Percentiles rank a stretch among this genome's conserved stretches.
phyloP scores from a whole-genome alignment of 2,888 invertebrate genomes.

The Antheraea assamensis region DNA sequence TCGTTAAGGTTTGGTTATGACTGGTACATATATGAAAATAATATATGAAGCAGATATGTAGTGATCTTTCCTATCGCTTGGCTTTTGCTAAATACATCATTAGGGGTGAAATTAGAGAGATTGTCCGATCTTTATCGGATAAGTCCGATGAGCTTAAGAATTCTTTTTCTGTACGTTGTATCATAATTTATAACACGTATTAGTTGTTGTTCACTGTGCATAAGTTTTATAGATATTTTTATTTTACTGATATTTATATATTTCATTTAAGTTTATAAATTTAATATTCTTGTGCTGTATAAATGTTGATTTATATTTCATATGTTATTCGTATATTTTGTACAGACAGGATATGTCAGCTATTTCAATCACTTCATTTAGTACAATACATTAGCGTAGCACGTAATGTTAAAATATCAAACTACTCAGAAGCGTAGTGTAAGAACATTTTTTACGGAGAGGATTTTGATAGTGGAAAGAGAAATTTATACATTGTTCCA shows the following conservation, averaged over 20 bases:
- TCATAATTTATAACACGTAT: background rate
- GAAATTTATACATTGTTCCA: constrained; percentile 40
- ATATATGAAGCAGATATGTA: no score
- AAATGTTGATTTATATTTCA: background rate
- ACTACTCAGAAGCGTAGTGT: constrained; percentile 54
- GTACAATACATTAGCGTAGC: background rate
- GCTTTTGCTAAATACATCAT: no score
- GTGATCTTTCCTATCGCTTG: no score
- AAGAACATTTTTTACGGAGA: constrained; percentile 61
- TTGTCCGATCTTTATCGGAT: background rate
- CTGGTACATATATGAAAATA: no score
- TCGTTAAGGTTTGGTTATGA: no score
- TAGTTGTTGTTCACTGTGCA: background rate
- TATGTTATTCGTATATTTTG: background rate
- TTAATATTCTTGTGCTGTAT: background rate
- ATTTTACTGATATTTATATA: background rate
- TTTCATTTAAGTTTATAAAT: no score
- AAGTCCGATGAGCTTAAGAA: background rate
- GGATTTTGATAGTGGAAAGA: constrained; percentile 54
- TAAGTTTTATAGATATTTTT: background rate
- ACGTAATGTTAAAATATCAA: constrained; percentile 13
- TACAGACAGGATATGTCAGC: background rate
- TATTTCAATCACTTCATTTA: background rate
- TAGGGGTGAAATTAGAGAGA: background rate
- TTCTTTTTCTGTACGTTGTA: background rate